Percentiles rank a stretch among this genome's conserved stretches.
These are phyloP conservation scores for Caenorhabditis latens DNA, from an alignment of 1,140 invertebrate species.

Conservation along the genomic window DNA sequence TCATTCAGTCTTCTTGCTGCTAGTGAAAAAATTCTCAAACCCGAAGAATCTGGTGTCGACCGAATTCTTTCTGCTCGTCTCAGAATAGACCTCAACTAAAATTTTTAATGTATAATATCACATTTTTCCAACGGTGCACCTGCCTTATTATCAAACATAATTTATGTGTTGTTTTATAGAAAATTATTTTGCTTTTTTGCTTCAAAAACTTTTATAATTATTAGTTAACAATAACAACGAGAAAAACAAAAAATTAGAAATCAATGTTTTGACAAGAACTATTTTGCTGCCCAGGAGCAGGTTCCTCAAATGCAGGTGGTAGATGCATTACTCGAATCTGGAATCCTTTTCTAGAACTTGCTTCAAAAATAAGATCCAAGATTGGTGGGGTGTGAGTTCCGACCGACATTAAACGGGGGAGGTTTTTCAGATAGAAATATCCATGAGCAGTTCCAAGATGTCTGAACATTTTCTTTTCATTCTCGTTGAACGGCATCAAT, in stretches of 20 bases:
- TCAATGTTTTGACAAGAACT: constrained; percentile 27
- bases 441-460: constrained; percentile 34
- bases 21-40: constrained; percentile 32
- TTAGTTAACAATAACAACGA: constrained; percentile 2
- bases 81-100: not conserved
- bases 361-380: constrained; percentile 40
- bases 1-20: constrained; percentile 12
- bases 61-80: constrained; percentile 14
- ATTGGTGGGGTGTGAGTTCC: constrained; percentile 32
- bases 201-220: not conserved
- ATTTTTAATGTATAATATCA: not conserved
- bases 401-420: constrained; percentile 28
- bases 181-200: not conserved
- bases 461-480: constrained; percentile 18
- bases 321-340: constrained; percentile 43
- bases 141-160: not conserved
- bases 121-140: not conserved
- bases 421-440: constrained; percentile 39
- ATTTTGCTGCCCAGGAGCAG: constrained; percentile 24
- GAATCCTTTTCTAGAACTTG: constrained; percentile 43
- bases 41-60: constrained; percentile 8
- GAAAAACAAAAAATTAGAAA: not conserved
- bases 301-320: constrained; percentile 26
- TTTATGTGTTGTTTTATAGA: not conserved
- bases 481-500: constrained; percentile 25